Evolutionary conservation across 2,113 vertebrate genomes (phyloP), one percentile per base, ranked within the genome.

Genomic region (Serilophus lunatus): DNA sequence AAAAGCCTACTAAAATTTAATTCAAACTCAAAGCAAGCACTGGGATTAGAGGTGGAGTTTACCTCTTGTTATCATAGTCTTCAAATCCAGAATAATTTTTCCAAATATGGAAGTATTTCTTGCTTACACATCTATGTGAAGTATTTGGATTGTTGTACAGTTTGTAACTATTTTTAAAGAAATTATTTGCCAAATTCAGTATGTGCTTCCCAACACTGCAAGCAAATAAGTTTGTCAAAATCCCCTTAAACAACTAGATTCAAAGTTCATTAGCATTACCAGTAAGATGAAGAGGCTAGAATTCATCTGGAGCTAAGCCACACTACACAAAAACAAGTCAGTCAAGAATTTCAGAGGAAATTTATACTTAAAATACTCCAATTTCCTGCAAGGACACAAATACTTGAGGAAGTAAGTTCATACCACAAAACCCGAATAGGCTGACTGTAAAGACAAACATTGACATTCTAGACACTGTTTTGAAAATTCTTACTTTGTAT

Each of bases 311-410:
- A 91, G 44, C 36, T 80, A 72, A 76, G 71, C 59, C 85, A 69
- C 45, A 40, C 54, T 42, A 85, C 49, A 80, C 31, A 79, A 72
- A 96, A 96, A 88, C 90, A 96, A 94, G 53, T 69, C 93, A 49
- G 78, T 49, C 12, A 68, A 82, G 93, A 82, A 92, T 93, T 93
- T 85, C 76, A 82, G 85, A 76, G 88, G 79, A 93, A 95, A 96
- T 95, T 90, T 82, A 80, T 90, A 72, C 70, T 85, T 88, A 45
- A 91, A 85, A 76, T 65, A 60, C 17, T 61, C 44, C 10, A 2
- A 51, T 95, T 88, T 96, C 88, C 86, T 78, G n/a, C 88, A 77
- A 80, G 54, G 68, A 82, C 82, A 29, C 75, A 88, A 85, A 82
- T 85, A 80, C 40, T 93, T 85, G 71, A 87, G 59, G 78, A 94